A percentile compares a stretch with the other conserved stretches of the same genome.
Evolutionary conservation across 2,113 vertebrate species (phyloP).

Genomic region (Alouatta palliata): DNA sequence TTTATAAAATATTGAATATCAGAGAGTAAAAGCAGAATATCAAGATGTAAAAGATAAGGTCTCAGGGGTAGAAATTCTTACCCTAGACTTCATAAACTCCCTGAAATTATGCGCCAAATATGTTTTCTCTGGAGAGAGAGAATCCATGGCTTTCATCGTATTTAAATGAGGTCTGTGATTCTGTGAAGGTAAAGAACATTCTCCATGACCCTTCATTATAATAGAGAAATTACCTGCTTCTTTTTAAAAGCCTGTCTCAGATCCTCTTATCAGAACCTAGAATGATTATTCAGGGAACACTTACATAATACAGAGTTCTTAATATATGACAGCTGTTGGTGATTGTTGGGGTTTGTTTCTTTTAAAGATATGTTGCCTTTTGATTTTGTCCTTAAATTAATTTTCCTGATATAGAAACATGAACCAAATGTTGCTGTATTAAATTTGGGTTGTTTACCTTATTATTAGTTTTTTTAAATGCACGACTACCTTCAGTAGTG

Average conservation of each 20-base stretch:
- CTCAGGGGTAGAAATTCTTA: neutral
- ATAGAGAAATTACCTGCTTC: neutral
- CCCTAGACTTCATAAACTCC: neutral
- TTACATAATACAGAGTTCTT: neutral
- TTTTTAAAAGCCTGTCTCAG: neutral
- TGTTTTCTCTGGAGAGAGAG: constrained; percentile 2
- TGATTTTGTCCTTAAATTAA: constrained; percentile 39
- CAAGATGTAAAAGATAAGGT: neutral
- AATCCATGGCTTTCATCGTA: neutral
- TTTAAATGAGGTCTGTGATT: neutral
- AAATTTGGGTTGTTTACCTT: constrained; percentile 4
- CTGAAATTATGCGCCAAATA: neutral
- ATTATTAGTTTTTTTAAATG: neutral
- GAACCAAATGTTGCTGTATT: neutral
- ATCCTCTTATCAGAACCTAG: constrained; percentile 28
- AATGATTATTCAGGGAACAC: neutral
- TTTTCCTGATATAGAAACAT: constrained; percentile 20
- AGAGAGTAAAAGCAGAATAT: neutral
- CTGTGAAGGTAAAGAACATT: neutral
- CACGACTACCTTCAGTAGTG: neutral
- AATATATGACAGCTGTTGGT: neutral
- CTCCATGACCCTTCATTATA: neutral
- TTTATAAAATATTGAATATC: neutral
- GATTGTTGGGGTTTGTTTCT: neutral
- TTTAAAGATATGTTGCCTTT: neutral